A percentile compares a stretch with the other conserved stretches of the same genome.
phyloP scores from a whole-genome alignment of 2,888 invertebrate species.

The Molorchus minor region DNA sequence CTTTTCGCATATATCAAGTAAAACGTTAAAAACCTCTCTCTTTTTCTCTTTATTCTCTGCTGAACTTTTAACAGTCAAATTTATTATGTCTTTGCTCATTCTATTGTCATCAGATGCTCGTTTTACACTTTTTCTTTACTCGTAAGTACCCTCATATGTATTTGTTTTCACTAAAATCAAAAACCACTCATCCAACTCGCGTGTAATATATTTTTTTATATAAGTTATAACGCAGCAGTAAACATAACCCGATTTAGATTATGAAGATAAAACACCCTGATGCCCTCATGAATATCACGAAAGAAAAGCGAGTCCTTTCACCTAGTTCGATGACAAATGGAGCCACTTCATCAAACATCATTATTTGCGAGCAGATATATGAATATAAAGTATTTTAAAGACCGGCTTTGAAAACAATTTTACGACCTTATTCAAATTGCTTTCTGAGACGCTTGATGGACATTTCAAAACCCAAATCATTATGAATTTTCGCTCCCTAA shows the following conservation, averaged over 20 bases:
- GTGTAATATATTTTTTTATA: background rate
- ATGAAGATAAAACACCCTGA: slow-evolving; percentile 8
- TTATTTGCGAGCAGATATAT: slow-evolving; percentile 50
- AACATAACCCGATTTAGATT: slow-evolving; percentile 1
- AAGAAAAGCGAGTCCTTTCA: slow-evolving; percentile 43
- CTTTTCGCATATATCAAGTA: slow-evolving; percentile 47
- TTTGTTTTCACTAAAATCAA: background rate
- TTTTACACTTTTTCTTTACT: slow-evolving; percentile 2
- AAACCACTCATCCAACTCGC: background rate
- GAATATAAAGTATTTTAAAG: slow-evolving; percentile 49
- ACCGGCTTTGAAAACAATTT: slow-evolving; percentile 47
- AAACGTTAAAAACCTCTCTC: slow-evolving; percentile 40
- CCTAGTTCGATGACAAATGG: slow-evolving; percentile 55
- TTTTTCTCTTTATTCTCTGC: slow-evolving; percentile 43
- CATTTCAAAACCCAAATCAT: background rate
- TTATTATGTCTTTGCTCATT: slow-evolving; percentile 34
- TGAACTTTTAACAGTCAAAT: slow-evolving; percentile 41
- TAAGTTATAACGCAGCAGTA: background rate
- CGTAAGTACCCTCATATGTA: background rate
- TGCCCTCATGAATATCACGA: slow-evolving; percentile 19
- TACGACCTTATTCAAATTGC: slow-evolving; percentile 48
- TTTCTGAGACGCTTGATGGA: slow-evolving; percentile 18
- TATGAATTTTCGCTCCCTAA: too few species aligned
- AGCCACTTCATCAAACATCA: slow-evolving; percentile 54
- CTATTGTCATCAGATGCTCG: slow-evolving; percentile 33